Evolutionary conservation across 2,888 invertebrate genomes (phyloP), one percentile per base, ranked within the genome.

Genomic region (Theretra japonica): DNA sequence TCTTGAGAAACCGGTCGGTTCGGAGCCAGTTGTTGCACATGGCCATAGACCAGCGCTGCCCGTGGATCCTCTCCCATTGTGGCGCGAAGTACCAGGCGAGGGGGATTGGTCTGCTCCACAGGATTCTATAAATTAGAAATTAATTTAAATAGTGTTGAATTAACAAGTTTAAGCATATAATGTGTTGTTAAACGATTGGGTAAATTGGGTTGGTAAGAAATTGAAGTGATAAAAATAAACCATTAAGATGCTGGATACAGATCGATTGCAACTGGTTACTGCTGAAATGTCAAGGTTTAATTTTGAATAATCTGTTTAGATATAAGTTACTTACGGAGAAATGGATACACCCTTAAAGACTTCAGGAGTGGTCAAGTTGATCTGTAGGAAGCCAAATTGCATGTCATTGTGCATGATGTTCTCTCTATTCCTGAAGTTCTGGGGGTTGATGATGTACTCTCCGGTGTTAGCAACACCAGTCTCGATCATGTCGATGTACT

Each of bases 81-180:
- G 97, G 96, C 0, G 96, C 96, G 86, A 98, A 98, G 88, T 99
- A 99, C 99, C 99, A 99, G 0, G 95, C 98, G 17, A 99, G 92
- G 2, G 99, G 99, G 76, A 99, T 97, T 0, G 99, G 98, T 73
- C 97, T 96, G 83, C 98, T 98, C 99, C 99, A 99, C 17, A 99
- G 94, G 0, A 97, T 95, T 0, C 96, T 96, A 2, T 53, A 33
- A 68, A 0, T 65, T 25, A 30, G 21, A 23, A n/a, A 41, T 3
- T 41, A 2, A 41, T 33, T 11, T 8, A 8, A 33, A 8, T 33
- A 33, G 11, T 33, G 11, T 33, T 33, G 33, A 33, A 33, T 7
- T 11, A 33, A 33, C 33, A 8, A 2, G 11, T 33, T 33, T 33
- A 33, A 33, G 5, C 30, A 15, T 41, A 3, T 41, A 15, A 15